phyloP scores from a whole-genome alignment of 2,888 invertebrate genomes.

The Erebia palarica region DNA sequence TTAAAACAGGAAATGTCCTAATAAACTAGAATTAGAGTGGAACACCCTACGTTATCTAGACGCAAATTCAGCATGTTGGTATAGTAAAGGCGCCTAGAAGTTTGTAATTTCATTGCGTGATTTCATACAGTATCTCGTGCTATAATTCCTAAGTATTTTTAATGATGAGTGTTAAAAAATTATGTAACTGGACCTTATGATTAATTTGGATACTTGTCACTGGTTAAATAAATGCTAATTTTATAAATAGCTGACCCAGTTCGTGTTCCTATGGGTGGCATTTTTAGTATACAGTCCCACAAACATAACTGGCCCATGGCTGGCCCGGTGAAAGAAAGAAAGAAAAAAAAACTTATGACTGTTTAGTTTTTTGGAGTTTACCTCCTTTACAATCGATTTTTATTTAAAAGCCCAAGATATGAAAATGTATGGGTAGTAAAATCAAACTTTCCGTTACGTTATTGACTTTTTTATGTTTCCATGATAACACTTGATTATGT shows the following conservation, averaged over 20 bases:
- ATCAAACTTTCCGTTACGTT: no score
- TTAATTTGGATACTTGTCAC: neutral
- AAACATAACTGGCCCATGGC: no score
- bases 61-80: neutral
- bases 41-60: neutral
- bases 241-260: neutral
- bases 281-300: no score
- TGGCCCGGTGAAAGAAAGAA: no score
- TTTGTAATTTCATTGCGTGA: conserved; percentile 17
- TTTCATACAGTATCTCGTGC: neutral
- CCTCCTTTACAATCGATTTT: no score
- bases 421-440: no score
- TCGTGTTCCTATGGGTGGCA: no score
- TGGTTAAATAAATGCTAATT: neutral
- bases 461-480: no score
- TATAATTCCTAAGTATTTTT: conserved; percentile 8
- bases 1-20: neutral
- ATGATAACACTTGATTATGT: no score
- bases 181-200: neutral
- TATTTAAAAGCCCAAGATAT: no score
- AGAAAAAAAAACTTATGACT: no score
- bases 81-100: neutral
- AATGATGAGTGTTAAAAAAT: neutral
- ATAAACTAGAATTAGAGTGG: neutral
- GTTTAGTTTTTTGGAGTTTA: no score